Conservation (phyloP, 1,140 invertebrate genomes). For the Glossosoma conforme region DNA sequence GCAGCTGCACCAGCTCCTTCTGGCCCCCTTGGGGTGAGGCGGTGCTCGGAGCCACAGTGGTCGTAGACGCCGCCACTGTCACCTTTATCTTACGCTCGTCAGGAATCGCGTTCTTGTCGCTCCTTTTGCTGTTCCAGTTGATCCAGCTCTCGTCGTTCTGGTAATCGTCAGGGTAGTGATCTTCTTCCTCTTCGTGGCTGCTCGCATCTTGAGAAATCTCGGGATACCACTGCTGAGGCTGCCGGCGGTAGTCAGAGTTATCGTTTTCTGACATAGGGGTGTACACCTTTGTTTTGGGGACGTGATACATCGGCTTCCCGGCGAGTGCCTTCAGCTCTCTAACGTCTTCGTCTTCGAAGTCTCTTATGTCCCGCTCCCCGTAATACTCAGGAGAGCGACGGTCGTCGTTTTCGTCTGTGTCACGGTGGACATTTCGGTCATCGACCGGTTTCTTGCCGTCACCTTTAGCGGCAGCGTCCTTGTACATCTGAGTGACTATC, state of each 20-base stretch:
- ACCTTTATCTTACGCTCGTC: slow-evolving; percentile 13
- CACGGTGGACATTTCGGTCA: slow-evolving; percentile 29
- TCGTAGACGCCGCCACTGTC: slow-evolving; percentile 11
- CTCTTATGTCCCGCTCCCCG: slow-evolving; percentile 29
- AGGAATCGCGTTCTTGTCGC: slow-evolving; percentile 26
- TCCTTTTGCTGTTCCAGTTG: slow-evolving; percentile 50
- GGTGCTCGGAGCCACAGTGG: slow-evolving; percentile 20
- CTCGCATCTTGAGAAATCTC: slow-evolving; percentile 10
- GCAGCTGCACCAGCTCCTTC: slow-evolving; percentile 56
- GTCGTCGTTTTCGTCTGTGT: slow-evolving; percentile 44
- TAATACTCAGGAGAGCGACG: slow-evolving; percentile 25
- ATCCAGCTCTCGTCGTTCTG: slow-evolving; percentile 44
- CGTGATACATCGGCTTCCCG: slow-evolving; percentile 47
- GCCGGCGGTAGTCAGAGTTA: neutral
- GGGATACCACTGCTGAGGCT: slow-evolving; percentile 16
- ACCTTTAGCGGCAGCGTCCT: slow-evolving; percentile 47
- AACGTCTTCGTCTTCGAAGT: slow-evolving; percentile 56
- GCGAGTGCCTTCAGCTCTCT: slow-evolving; percentile 55
- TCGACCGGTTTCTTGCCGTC: slow-evolving; percentile 30
- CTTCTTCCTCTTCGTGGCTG: slow-evolving; percentile 13
- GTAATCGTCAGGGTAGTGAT: slow-evolving; percentile 39
- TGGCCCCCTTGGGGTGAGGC: slow-evolving; percentile 42
- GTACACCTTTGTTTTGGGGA: slow-evolving; percentile 40
- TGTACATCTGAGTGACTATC: slow-evolving; percentile 58
- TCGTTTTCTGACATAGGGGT: slow-evolving; percentile 7